Evolutionary conservation across 2,113 vertebrate species (phyloP), one percentile per base, ranked within the genome.

Genomic region (Notarius lentiginosus): DNA sequence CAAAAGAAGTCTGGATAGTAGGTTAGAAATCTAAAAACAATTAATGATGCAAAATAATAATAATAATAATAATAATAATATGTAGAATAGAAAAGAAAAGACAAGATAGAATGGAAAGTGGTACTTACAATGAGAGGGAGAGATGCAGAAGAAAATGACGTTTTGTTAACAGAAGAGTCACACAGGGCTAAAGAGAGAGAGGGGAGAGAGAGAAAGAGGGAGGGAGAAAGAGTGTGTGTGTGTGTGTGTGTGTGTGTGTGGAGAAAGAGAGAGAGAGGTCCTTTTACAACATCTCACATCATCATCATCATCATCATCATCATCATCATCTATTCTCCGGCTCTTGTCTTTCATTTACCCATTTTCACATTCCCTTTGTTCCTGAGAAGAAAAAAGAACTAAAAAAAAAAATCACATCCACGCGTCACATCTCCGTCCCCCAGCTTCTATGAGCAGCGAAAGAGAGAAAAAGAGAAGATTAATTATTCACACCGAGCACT

Each of bases 71-170:
- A 41, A 82, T 63, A 49, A 34, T 7, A 49, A 51, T 7, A 4
- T 12, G 92, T 91, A 93, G 91, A 93, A 94, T 93, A 92, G 93
- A 93, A 92, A 92, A 41, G 91, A 93, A 92, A 92, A 93, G 93
- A 95, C 94, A 95, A 95, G 95, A 93, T 66, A 72, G 65, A 79
- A 95, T 95, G 96, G 96, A 97, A 96, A 94, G 94, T 95, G 94
- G 95, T 98, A 99, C 97, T 99, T 98, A 99, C 97, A 97, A 96
- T 95, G 95, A 95, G 94, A 96, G 95, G 96, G 94, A 95, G 95
- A 95, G 96, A 97, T 97, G 95, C 96, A 94, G 96, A 95, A 96
- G 94, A 93, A 97, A 94, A 97, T 94, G 95, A 93, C 95, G 96
- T 96, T 97, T 41, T 97, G 97, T 97, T 96, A 96, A 96, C 96